These are phyloP conservation scores for Dusona sp. DNA, from an alignment of 2,888 invertebrate genomes.

Conservation along the genomic window DNA sequence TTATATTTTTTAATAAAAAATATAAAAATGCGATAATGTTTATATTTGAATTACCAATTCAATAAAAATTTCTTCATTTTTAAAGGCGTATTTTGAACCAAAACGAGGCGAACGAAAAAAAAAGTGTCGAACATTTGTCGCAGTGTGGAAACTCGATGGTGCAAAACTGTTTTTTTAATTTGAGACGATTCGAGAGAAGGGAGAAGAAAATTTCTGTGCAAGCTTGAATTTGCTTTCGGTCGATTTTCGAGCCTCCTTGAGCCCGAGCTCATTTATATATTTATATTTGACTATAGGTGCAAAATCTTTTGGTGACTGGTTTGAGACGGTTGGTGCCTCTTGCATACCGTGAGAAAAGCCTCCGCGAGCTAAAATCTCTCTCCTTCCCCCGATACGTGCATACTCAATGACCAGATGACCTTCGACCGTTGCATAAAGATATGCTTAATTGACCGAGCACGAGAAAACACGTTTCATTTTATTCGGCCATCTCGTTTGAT, in stretches of 20 bases:
- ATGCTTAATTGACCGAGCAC: conserved; percentile 82
- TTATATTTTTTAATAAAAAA: neutral
- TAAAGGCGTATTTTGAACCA: too few relatives aligned
- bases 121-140: neutral
- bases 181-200: neutral
- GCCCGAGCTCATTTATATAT: conserved; percentile 12
- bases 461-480: conserved; percentile 80
- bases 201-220: neutral
- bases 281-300: neutral
- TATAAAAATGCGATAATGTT: too few relatives aligned
- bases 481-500: conserved; percentile 51
- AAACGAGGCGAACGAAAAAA: neutral
- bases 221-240: conserved; percentile 23
- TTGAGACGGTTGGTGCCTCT: conserved; percentile 73
- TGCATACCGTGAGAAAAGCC: conserved; percentile 70
- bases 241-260: neutral
- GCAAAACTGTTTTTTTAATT: neutral
- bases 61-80: too few relatives aligned
- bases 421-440: conserved; percentile 84
- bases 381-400: conserved; percentile 77
- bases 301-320: conserved; percentile 78
- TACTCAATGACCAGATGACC: conserved; percentile 83
- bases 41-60: too few relatives aligned
- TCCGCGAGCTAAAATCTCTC: conserved; percentile 36
- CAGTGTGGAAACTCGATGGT: neutral